Base-by-base conservation (phyloP, 2,113 vertebrate species). In the Gorsachius goisagi region DNA sequence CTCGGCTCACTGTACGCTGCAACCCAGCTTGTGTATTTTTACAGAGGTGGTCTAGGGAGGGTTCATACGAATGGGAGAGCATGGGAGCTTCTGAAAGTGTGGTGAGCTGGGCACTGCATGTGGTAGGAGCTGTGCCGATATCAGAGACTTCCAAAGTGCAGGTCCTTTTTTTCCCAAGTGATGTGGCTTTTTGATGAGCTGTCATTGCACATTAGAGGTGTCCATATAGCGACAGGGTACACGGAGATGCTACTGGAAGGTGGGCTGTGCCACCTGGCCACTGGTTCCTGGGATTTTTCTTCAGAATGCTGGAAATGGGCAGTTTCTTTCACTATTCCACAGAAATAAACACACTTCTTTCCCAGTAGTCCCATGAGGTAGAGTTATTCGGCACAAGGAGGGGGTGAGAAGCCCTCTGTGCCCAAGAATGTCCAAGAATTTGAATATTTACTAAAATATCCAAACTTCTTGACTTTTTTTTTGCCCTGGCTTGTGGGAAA, bases 61-160 rank as follows among this genome's bases (percentile, higher is more conserved):
- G 26, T 3, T 84, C 22, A 8, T 17, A 45, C 9, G 47, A 55
- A 58, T 20, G 32, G 37, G 30, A 53, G 50, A 53, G 12, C 2
- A 0, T 52, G 49, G 44, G 67, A 79, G 35, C 24, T 77, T n/a
- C 89, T 71, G n/a, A n/a, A 62, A 53, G 50, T 19, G 27, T 5
- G 28, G 11, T 35, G 64, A 86, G 39, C 58, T 91, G 71, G 67
- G 20, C 64, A 9, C n/a, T 52, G 22, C 58, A 3, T 5, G 3
- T 72, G 49, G 15, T 47, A 68, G 62, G 39, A 86, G 6, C n/a
- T 80, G 41, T 77, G 76, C 35, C 27, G 5, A 2, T n/a, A 1
- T 0, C 35, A 39, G 59, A 58, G 50, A 23, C 6, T 41, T 88
- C 21, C 12, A 35, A 69, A 39, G 5, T 1, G 0, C 23, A 59